Evolutionary conservation across 2,888 invertebrate species (phyloP), one percentile per base, ranked within the genome.

Genomic region (Strigamia transsilvanica): DNA sequence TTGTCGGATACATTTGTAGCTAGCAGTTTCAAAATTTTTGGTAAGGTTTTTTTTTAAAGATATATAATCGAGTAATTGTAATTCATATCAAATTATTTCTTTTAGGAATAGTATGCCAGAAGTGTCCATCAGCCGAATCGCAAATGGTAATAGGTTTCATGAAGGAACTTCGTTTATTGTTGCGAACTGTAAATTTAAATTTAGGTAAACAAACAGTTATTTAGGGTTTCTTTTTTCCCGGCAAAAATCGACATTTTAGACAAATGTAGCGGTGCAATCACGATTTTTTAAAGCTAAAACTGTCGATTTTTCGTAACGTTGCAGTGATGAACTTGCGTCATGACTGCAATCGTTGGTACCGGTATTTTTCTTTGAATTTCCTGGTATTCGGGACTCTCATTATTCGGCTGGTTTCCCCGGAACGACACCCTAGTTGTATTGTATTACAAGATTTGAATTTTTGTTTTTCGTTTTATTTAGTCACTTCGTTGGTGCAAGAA

Each of bases 401-500:
- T n/a, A n/a, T n/a, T n/a, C n/a, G n/a, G n/a, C n/a, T n/a, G n/a
- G n/a, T n/a, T n/a, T n/a, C n/a, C n/a, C n/a, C n/a, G n/a, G n/a
- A n/a, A n/a, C n/a, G n/a, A n/a, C n/a, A n/a, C n/a, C n/a, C n/a
- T n/a, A n/a, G 5, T n/a, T 46, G 7, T 46, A 5, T 38, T 78
- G 1, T n/a, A 32, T 78, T 78, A 23, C 2, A 23, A 23, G 0
- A 23, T 15, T 78, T 38, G 12, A 23, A 1, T 78, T 38, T 78
- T 34, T 34, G n/a, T 78, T 78, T 78, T 2, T 6, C 0, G 5
- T 15, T 78, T 78, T 18, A 13, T 27, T 78, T 78, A 78, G 78
- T 78, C 15, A 5, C 78, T 15, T 32, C 38, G 32, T 78, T 13
- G 12, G 41, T 78, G 21, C 78, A 78, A 78, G 78, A 78, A 78